Evolutionary conservation across 2,888 invertebrate species (phyloP).

Genomic region (Metallyticus violacea): DNA sequence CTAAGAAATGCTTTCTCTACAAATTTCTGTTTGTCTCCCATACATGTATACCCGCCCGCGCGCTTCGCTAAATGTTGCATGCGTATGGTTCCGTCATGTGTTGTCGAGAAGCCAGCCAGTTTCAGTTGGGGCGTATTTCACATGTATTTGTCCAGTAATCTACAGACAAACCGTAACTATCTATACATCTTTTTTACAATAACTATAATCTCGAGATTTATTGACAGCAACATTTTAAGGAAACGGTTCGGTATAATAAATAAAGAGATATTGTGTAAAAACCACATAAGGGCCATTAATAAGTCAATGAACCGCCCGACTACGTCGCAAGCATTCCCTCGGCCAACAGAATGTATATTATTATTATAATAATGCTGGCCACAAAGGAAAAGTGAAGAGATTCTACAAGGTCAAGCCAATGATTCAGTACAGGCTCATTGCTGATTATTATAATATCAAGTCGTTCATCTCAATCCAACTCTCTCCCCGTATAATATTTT

Average conservation of each 20-base stretch:
- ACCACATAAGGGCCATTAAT: not conserved
- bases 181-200: not conserved
- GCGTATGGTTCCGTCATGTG: not conserved
- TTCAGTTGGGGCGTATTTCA: not conserved
- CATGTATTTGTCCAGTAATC: not conserved
- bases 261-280: not conserved
- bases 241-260: not conserved
- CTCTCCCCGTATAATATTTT: conserved; percentile 24
- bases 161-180: not conserved
- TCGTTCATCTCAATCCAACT: conserved; percentile 33
- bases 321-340: not conserved
- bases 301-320: not conserved
- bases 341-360: conserved; percentile 34
- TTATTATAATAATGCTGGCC: conserved; percentile 34
- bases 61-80: not conserved
- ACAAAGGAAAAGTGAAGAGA: conserved; percentile 10
- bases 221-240: not conserved
- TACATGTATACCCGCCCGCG: not conserved
- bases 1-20: too few species aligned
- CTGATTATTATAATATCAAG: conserved; percentile 36
- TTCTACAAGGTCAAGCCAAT: conserved; percentile 32
- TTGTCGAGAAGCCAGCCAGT: not conserved
- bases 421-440: conserved; percentile 34
- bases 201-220: not conserved
- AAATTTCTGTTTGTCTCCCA: not conserved